These are phyloP conservation scores for Cotesia congregata DNA, from an alignment of 2,888 invertebrate genomes.

Conservation along the genomic window DNA sequence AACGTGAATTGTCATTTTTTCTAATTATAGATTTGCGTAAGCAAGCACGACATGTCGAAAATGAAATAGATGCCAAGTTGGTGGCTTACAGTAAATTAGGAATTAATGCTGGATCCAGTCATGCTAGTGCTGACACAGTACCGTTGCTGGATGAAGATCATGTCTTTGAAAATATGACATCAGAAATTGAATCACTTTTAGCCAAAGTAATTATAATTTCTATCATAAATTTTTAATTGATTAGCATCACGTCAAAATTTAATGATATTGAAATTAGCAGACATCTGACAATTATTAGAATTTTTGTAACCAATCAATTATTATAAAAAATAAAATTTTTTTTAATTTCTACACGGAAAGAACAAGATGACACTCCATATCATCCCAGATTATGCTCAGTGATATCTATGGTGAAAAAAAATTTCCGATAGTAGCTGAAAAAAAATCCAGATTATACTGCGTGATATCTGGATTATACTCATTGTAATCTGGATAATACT, in stretches of 20 bases:
- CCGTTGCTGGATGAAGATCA: constrained; percentile 91
- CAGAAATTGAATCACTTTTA: constrained; percentile 91
- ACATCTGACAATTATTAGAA: no score
- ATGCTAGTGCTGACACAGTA: constrained; percentile 75
- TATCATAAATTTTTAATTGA: neutral
- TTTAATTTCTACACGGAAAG: no score
- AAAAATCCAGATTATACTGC: no score
- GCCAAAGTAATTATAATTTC: constrained; percentile 75
- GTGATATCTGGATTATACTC: no score
- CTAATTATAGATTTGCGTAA: constrained; percentile 83
- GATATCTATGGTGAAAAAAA: no score
- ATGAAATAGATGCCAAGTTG: constrained; percentile 96
- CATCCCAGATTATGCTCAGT: no score
- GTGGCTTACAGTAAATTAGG: constrained; percentile 96
- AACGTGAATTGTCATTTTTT: neutral
- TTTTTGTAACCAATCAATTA: no score
- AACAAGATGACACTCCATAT: no score
- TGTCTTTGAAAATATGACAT: constrained; percentile 92
- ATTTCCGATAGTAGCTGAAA: no score
- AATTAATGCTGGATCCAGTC: constrained; percentile 68
- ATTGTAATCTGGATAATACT: no score
- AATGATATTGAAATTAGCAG: no score
- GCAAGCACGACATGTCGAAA: constrained; percentile 93
- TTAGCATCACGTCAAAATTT: neutral
- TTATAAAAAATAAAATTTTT: no score